Conservation (phyloP, 2,113 vertebrate species). For the Collichthys lucidus region DNA sequence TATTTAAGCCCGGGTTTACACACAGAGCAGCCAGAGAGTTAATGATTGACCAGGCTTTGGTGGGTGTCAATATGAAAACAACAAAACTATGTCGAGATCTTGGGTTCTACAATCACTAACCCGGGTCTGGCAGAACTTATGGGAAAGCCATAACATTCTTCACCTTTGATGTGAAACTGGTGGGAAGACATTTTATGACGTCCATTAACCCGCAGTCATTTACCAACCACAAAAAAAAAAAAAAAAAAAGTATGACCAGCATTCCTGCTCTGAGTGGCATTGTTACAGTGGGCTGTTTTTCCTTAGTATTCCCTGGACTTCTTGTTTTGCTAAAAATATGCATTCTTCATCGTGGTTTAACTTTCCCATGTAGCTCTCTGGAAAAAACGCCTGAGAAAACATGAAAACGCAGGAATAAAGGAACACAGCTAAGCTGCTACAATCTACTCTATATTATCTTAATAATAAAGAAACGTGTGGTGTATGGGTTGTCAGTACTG, state of each 20-base stretch:
- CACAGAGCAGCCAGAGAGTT: slow-evolving; percentile 72
- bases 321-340: slow-evolving; percentile 15
- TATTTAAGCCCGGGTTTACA: slow-evolving; percentile 79
- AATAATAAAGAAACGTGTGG: background rate
- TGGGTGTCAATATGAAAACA: slow-evolving; percentile 68
- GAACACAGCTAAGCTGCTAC: background rate
- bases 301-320: slow-evolving; percentile 33
- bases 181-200: slow-evolving; percentile 53
- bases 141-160: slow-evolving; percentile 48
- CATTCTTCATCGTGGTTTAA: slow-evolving; percentile 1
- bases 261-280: slow-evolving; percentile 36
- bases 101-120: slow-evolving; percentile 56
- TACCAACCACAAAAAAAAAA: slow-evolving; percentile 11
- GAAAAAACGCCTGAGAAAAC: background rate
- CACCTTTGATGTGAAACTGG: slow-evolving; percentile 48
- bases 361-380: background rate
- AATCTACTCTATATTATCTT: background rate
- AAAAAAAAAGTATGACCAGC: slow-evolving; percentile 12
- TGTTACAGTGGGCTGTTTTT: slow-evolving; percentile 47
- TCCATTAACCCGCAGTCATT: slow-evolving; percentile 28
- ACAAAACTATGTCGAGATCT: slow-evolving; percentile 54
- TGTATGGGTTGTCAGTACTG: background rate
- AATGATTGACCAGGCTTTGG: slow-evolving; percentile 73
- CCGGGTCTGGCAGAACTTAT: slow-evolving; percentile 27
- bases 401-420: background rate